Percentiles rank a stretch among this genome's conserved stretches.
Conservation (phyloP, 2,797 vertebrate genomes). For the Sebastes nivosus region DNA sequence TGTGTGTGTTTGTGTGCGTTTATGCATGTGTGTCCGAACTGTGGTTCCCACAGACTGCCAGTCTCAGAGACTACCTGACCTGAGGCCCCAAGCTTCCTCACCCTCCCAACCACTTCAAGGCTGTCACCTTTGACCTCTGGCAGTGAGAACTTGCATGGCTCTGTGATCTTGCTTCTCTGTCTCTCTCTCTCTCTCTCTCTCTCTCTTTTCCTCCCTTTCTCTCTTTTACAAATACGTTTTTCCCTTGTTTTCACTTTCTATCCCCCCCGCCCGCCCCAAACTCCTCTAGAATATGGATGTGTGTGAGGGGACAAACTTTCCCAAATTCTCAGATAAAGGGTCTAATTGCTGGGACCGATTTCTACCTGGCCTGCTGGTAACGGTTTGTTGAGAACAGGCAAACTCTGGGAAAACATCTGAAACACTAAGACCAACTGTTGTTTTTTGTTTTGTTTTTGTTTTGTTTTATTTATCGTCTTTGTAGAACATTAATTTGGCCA, state of each 20-base stretch:
- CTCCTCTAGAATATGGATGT: neutral
- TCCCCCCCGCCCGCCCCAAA: neutral
- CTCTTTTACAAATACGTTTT: neutral
- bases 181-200: neutral
- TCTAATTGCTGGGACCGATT: constrained; percentile 24
- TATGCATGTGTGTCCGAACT: neutral
- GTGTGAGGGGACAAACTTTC: constrained; percentile 1
- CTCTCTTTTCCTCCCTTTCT: constrained; percentile 8
- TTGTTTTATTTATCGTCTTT: neutral
- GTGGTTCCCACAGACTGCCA: constrained; percentile 47
- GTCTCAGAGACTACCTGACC: constrained; percentile 50
- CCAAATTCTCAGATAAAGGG: constrained; percentile 11
- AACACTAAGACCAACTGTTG: neutral
- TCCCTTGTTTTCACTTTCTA: neutral
- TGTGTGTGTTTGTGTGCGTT: constrained; percentile 1
- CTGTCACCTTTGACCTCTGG: constrained; percentile 59
- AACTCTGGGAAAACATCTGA: constrained; percentile 18
- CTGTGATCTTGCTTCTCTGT: constrained; percentile 41
- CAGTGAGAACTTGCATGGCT: constrained; percentile 54
- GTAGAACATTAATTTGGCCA: constrained; percentile 30
- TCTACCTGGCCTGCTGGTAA: constrained; percentile 12
- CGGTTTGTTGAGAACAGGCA: neutral
- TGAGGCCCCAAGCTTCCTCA: constrained; percentile 23
- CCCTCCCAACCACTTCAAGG: constrained; percentile 57
- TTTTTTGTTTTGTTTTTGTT: neutral